Evolutionary conservation across 2,888 invertebrate species (phyloP).

Genomic region (Dicranocentrus wangi): DNA sequence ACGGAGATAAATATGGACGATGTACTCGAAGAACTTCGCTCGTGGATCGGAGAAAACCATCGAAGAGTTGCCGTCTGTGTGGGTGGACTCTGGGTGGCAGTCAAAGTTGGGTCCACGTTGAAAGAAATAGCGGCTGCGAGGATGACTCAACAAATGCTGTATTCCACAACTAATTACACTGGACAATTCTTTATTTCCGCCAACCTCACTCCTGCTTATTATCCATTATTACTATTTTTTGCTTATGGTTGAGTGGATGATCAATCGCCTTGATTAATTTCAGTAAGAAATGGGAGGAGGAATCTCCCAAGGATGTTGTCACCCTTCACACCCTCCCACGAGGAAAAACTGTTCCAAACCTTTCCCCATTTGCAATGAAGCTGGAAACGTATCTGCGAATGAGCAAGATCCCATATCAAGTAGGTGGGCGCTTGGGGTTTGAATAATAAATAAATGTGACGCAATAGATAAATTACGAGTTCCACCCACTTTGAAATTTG

Average conservation of each 20-base stretch:
- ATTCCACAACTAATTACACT: background rate
- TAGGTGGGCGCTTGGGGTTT: conserved; percentile 8
- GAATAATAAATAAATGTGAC: background rate
- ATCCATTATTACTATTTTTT: too few relatives aligned
- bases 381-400: conserved; percentile 65
- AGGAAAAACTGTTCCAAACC: conserved; percentile 56
- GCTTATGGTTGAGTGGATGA: too few relatives aligned
- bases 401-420: conserved; percentile 62
- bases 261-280: too few relatives aligned
- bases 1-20: too few relatives aligned
- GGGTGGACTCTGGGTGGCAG: conserved; percentile 11
- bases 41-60: conserved; percentile 50
- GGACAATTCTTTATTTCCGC: too few relatives aligned
- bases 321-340: conserved; percentile 51
- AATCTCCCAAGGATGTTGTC: conserved; percentile 55
- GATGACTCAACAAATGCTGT: conserved; percentile 1
- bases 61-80: background rate
- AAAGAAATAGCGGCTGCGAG: background rate
- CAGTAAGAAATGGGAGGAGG: conserved; percentile 60
- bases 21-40: too few relatives aligned
- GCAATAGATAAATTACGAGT: too few relatives aligned
- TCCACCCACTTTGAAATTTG: background rate
- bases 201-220: too few relatives aligned
- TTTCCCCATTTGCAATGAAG: conserved; percentile 65
- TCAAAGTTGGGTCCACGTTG: conserved; percentile 6